Evolutionary conservation across 1,140 invertebrate genomes (phyloP).

Genomic region (Macrostomum lignano): DNA sequence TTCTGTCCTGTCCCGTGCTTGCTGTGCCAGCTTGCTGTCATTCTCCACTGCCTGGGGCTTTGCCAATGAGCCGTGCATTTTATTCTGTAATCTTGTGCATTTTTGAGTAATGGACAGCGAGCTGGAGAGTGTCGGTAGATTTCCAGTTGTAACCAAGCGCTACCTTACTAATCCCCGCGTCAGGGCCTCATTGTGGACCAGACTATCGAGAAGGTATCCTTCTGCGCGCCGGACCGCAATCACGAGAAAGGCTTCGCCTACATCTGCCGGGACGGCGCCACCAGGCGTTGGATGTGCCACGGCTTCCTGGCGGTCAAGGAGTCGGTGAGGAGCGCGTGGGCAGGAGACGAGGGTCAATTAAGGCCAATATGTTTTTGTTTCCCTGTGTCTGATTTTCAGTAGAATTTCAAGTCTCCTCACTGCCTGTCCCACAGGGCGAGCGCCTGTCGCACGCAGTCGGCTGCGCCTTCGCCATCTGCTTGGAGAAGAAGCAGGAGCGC

Average conservation of each 20-base stretch:
- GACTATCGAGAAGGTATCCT: conserved; percentile 97
- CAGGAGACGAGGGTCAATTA: no score
- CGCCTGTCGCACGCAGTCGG: conserved; percentile 88
- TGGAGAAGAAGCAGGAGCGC: conserved; percentile 81
- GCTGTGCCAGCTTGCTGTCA: no score
- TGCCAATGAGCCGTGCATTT: no score
- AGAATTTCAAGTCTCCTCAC: background rate
- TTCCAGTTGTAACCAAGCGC: no score
- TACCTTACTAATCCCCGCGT: no score
- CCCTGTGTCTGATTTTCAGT: no score
- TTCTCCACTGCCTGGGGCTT: no score
- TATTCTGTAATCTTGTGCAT: no score
- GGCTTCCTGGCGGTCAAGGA: conserved; percentile 83
- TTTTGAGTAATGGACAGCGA: no score
- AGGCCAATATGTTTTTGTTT: no score
- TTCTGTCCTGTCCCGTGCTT: no score
- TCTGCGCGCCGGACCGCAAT: conserved; percentile 91
- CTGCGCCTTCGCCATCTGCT: conserved; percentile 86
- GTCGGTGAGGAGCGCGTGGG: conserved; percentile 39
- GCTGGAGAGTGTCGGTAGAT: no score
- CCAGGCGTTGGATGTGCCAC: conserved; percentile 90
- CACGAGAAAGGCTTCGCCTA: conserved; percentile 88
- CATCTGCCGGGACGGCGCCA: conserved; percentile 54
- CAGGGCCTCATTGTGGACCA: conserved; percentile 95
- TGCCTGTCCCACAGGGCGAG: conserved; percentile 42